These are phyloP conservation scores for Sesia bembeciformis DNA, from an alignment of 2,888 invertebrate species.

Conservation along the genomic window DNA sequence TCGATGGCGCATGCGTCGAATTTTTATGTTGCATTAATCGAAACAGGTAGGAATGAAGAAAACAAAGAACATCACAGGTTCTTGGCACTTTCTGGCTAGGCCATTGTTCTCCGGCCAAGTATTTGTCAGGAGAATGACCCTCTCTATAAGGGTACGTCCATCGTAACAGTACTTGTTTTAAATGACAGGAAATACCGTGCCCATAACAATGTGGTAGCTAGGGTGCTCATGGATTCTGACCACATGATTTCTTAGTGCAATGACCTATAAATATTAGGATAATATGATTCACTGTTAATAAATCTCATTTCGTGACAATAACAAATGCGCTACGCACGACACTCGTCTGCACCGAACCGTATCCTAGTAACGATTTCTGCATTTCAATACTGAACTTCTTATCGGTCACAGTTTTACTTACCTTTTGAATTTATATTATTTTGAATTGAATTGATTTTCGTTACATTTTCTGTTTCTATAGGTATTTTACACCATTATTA, in stretches of 20 bases:
- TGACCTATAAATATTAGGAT: slow-evolving; percentile 20
- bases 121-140: slow-evolving; percentile 57
- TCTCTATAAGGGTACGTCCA: slow-evolving; percentile 43
- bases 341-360: slow-evolving; percentile 33
- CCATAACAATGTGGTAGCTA: slow-evolving; percentile 25
- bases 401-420: background rate
- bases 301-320: slow-evolving; percentile 38
- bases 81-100: slow-evolving; percentile 48
- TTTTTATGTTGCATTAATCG: slow-evolving; percentile 62
- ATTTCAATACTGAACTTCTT: slow-evolving; percentile 50
- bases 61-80: slow-evolving; percentile 46
- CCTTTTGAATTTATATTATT: background rate
- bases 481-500: background rate
- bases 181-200: slow-evolving; percentile 45
- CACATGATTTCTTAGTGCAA: slow-evolving; percentile 29
- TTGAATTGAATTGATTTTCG: background rate
- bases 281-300: no score
- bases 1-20: slow-evolving; percentile 48
- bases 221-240: background rate
- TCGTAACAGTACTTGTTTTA: slow-evolving; percentile 48
- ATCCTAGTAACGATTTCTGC: slow-evolving; percentile 61
- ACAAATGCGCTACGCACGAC: slow-evolving; percentile 30
- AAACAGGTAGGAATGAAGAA: slow-evolving; percentile 32
- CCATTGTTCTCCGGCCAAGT: slow-evolving; percentile 49
- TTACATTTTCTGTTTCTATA: slow-evolving; percentile 3